Evolutionary conservation across 1,140 invertebrate genomes (phyloP).

Genomic region (Pseudoatta argentina): DNA sequence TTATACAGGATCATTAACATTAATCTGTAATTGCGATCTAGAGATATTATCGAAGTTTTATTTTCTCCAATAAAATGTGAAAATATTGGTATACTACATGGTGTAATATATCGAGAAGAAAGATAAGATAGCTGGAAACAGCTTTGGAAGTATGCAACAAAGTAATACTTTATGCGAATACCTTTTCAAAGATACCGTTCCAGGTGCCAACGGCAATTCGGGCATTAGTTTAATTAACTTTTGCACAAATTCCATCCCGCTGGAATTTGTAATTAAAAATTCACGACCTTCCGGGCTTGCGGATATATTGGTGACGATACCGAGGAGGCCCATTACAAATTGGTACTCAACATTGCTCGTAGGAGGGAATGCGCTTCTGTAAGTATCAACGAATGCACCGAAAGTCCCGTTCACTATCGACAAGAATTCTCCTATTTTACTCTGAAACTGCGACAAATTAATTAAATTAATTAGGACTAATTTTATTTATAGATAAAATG

Average conservation of each 20-base stretch:
- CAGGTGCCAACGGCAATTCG: slow-evolving; percentile 74
- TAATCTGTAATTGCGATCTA: slow-evolving; percentile 74
- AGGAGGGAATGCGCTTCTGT: slow-evolving; percentile 77
- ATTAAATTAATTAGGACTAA: neutral
- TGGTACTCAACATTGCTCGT: slow-evolving; percentile 81
- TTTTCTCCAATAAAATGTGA: neutral
- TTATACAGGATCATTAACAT: slow-evolving; percentile 83
- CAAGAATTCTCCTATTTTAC: slow-evolving; percentile 82
- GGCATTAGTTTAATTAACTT: slow-evolving; percentile 79
- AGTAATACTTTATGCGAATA: neutral
- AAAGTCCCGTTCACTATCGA: slow-evolving; percentile 82
- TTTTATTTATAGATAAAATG: too few species aligned
- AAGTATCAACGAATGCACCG: slow-evolving; percentile 82
- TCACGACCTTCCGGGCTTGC: slow-evolving; percentile 80
- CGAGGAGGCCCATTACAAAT: slow-evolving; percentile 83
- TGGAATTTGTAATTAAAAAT: slow-evolving; percentile 80
- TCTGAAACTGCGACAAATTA: slow-evolving; percentile 76
- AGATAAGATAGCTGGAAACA: neutral
- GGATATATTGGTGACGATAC: slow-evolving; percentile 84
- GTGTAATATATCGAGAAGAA: neutral
- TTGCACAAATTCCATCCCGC: slow-evolving; percentile 80
- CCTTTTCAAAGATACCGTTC: slow-evolving; percentile 66
- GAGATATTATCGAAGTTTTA: neutral
- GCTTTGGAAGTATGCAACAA: neutral
- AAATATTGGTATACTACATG: neutral